These are phyloP conservation scores for Drosophila buzzatii DNA, from an alignment of 2,888 invertebrate species.

Conservation along the genomic window DNA sequence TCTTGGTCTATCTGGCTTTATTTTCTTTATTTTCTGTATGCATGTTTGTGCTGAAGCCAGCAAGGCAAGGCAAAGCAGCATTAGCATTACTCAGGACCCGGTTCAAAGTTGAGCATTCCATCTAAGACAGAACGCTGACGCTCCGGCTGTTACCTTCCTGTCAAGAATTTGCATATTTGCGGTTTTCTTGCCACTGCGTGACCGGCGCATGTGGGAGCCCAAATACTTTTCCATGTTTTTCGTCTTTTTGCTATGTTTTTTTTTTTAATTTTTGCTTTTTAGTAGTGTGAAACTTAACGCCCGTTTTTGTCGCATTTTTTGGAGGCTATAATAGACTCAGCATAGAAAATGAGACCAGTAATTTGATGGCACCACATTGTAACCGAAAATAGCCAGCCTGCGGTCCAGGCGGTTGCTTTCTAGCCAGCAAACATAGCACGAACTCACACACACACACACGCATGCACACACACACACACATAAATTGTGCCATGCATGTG, in stretches of 20 bases:
- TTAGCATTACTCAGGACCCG: slow-evolving; percentile 52
- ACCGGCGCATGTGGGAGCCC: slow-evolving; percentile 65
- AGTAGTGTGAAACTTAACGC: slow-evolving; percentile 75
- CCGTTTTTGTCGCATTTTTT: slow-evolving; percentile 74
- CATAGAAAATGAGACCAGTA: slow-evolving; percentile 76
- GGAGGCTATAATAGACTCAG: slow-evolving; percentile 71
- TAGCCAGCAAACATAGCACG: not conserved
- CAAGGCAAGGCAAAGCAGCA: slow-evolving; percentile 40
- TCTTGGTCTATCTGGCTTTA: not conserved
- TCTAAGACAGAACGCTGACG: slow-evolving; percentile 27
- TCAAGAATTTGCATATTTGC: slow-evolving; percentile 76
- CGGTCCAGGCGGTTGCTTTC: slow-evolving; percentile 39
- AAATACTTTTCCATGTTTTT: slow-evolving; percentile 26
- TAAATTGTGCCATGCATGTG: slow-evolving; percentile 5
- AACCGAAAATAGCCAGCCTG: slow-evolving; percentile 68
- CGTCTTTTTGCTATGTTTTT: not conserved
- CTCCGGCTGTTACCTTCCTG: slow-evolving; percentile 59
- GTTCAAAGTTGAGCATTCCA: slow-evolving; percentile 73
- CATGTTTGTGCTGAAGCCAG: slow-evolving; percentile 38
- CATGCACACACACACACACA: too few species aligned
- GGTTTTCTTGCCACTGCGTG: slow-evolving; percentile 63
- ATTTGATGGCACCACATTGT: slow-evolving; percentile 77
- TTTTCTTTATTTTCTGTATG: not conserved
- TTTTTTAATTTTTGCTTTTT: slow-evolving; percentile 7
- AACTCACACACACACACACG: not conserved